Evolutionary conservation across 2,888 invertebrate genomes (phyloP).

Genomic region (Deilephila porcellus): DNA sequence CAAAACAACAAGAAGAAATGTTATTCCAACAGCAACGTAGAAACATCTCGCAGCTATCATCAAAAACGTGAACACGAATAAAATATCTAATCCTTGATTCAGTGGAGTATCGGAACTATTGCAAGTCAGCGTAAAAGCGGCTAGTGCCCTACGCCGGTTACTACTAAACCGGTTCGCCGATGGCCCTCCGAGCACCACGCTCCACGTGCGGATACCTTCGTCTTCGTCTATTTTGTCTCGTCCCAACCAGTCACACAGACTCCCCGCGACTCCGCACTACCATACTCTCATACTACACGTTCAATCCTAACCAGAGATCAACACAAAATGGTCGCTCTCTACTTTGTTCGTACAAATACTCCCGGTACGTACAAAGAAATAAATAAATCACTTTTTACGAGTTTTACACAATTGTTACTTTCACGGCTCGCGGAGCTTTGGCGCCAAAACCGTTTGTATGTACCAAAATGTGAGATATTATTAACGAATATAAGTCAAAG

Average conservation of each 20-base stretch:
- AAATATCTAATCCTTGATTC: slow-evolving; percentile 53
- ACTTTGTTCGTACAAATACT: slow-evolving; percentile 54
- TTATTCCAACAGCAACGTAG: background rate
- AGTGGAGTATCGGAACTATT: slow-evolving; percentile 51
- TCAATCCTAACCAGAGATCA: slow-evolving; percentile 39
- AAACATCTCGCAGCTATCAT: slow-evolving; percentile 4
- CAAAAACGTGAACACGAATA: slow-evolving; percentile 37
- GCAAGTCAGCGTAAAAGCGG: slow-evolving; percentile 53
- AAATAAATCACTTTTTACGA: slow-evolving; percentile 70
- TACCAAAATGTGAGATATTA: background rate
- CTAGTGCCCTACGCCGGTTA: slow-evolving; percentile 73
- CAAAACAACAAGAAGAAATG: background rate
- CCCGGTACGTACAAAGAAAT: slow-evolving; percentile 58
- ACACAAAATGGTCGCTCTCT: slow-evolving; percentile 45
- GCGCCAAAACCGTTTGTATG: slow-evolving; percentile 23
- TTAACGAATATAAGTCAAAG: background rate
- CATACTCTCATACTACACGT: slow-evolving; percentile 34
- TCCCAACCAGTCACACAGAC: slow-evolving; percentile 44
- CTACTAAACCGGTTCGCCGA: slow-evolving; percentile 70
- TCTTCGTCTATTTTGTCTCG: slow-evolving; percentile 77
- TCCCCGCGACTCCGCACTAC: slow-evolving; percentile 36
- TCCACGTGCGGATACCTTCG: slow-evolving; percentile 76
- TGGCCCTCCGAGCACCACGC: slow-evolving; percentile 56
- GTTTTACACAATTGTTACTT: slow-evolving; percentile 51
- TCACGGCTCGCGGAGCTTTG: slow-evolving; percentile 37